Evolutionary conservation across 2,113 vertebrate genomes (phyloP), one percentile per base, ranked within the genome.

Genomic region (Larimichthys crocea): DNA sequence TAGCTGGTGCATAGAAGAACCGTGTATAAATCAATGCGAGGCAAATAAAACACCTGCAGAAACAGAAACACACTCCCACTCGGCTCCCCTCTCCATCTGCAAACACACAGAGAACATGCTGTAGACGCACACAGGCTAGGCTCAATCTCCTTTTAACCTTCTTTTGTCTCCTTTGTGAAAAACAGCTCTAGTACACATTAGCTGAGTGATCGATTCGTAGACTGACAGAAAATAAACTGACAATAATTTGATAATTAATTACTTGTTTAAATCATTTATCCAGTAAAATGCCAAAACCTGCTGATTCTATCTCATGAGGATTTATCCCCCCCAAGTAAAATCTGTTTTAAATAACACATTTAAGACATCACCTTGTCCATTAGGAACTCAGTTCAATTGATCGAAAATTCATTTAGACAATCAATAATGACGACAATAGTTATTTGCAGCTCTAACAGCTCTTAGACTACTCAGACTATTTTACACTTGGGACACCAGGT

Each of bases 31-130:
- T 84, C 77, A 75, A 76, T 64, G 20, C 49, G 10, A 46, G 70
- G 26, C 26, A 70, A 75, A 65, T 42, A 76, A 31, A 76, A 69
- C 68, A 86, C 74, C 69, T 60, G 73, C 83, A 55, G 70, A 65
- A 52, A 55, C 24, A 70, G 20, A 35, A 70, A 63, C 75, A 80
- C 67, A 48, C 48, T 66, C 60, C 35, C 14, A 67, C 48, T 44
- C 49, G 42, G 55, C 15, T 63, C 46, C 20, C 4, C 20, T 48
- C 61, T 84, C 14, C 17, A 53, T 50, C 78, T 79, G 31, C 50
- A 56, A 46, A 42, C 68, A 67, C 9, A 52, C 14, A 52, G 40
- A 71, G 24, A 46, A 46, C 44, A 46, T 40, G 35, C 35, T 14
- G 44, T 46, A 68, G 15, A 48, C 22, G 60, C 15, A 19, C 9